Conservation (phyloP, 2,113 vertebrate genomes). For the Anser brachyrhynchus region DNA sequence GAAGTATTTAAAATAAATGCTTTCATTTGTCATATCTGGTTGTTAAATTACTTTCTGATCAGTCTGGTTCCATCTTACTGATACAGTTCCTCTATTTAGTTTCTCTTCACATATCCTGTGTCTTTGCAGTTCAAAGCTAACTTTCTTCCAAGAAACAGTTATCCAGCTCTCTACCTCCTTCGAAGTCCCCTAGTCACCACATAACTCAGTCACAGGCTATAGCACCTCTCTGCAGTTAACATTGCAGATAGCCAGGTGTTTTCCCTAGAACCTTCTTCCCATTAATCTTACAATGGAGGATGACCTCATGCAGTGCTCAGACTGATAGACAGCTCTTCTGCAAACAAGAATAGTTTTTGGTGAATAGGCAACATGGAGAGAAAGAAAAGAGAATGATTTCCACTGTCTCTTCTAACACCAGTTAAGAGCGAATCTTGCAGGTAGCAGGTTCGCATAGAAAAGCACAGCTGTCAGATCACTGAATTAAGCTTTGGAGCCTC, state of each 20-base stretch:
- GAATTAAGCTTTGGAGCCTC: background rate
- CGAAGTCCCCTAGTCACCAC: background rate
- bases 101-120: background rate
- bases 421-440: background rate
- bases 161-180: background rate
- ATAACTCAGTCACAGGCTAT: background rate
- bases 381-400: background rate
- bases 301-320: slow-evolving; percentile 45
- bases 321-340: slow-evolving; percentile 21
- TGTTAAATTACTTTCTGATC: background rate
- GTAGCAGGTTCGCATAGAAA: background rate
- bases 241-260: slow-evolving; percentile 36
- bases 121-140: background rate
- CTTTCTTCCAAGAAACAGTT: background rate
- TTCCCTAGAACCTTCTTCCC: slow-evolving; percentile 39
- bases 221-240: slow-evolving; percentile 33
- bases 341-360: slow-evolving; percentile 45
- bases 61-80: background rate
- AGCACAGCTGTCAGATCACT: background rate
- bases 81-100: background rate
- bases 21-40: background rate
- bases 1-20: background rate
- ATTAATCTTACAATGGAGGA: slow-evolving; percentile 35
- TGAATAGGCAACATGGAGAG: background rate
- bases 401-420: background rate